Conservation (phyloP, 2,113 vertebrate genomes). For the Pollimyrus isidori region DNA sequence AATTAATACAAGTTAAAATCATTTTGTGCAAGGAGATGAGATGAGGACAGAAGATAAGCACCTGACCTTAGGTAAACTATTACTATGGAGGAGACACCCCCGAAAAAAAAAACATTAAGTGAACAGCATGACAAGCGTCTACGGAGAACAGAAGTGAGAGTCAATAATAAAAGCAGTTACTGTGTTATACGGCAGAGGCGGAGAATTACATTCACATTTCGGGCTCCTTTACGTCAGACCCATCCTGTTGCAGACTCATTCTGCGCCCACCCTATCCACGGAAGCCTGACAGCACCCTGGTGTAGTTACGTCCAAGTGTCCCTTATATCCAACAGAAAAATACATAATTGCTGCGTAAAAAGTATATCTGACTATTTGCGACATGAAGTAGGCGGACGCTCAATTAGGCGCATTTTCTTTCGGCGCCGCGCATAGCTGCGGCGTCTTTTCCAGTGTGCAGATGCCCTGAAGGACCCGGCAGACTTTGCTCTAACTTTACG, state of each 20-base stretch:
- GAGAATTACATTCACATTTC: background rate
- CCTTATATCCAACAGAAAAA: background rate
- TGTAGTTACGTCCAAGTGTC: background rate
- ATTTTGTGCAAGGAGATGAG: background rate
- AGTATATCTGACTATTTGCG: background rate
- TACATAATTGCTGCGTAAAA: conserved; percentile 3
- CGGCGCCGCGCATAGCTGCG: background rate
- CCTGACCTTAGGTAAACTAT: background rate
- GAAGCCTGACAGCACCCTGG: background rate
- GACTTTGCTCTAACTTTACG: background rate
- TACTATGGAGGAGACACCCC: background rate
- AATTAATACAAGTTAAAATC: background rate
- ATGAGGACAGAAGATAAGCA: background rate
- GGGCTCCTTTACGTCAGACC: background rate
- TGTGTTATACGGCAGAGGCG: background rate
- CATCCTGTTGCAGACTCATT: background rate
- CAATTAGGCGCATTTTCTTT: background rate
- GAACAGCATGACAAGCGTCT: background rate
- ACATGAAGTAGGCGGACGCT: background rate
- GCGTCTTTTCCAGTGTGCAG: background rate
- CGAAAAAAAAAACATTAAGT: background rate
- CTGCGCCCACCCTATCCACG: background rate
- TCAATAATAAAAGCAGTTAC: background rate
- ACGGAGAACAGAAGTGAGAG: background rate
- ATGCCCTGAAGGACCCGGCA: background rate